Evolutionary conservation across 2,888 invertebrate species (phyloP).

Genomic region (Ferdinandea cuprea): DNA sequence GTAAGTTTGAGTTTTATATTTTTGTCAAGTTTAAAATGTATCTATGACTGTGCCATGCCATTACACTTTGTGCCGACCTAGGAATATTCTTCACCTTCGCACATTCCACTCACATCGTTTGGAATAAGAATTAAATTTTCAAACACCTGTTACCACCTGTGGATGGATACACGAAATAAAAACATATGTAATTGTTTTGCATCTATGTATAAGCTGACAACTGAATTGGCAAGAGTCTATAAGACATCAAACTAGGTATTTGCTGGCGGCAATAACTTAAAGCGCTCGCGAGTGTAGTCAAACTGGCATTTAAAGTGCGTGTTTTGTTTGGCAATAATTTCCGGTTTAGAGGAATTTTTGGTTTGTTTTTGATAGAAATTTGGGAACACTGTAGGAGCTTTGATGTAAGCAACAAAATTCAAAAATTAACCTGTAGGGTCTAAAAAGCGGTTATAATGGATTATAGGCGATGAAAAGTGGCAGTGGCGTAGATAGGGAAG

Average conservation of each 20-base stretch:
- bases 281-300: background rate
- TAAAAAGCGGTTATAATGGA: too few species aligned
- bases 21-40: background rate
- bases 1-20: slow-evolving; percentile 44
- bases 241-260: background rate
- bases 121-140: slow-evolving; percentile 10
- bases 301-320: slow-evolving; percentile 12
- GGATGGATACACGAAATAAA: background rate
- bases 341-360: slow-evolving; percentile 29
- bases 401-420: too few species aligned
- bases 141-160: slow-evolving; percentile 51
- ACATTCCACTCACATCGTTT: slow-evolving; percentile 41
- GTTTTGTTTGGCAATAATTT: slow-evolving; percentile 4
- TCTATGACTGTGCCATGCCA: background rate
- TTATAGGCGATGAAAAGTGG: too few species aligned
- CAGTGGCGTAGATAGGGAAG: too few species aligned
- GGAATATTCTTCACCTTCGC: slow-evolving; percentile 32
- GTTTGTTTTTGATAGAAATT: background rate
- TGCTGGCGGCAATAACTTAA: slow-evolving; percentile 6
- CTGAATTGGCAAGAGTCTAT: slow-evolving; percentile 21
- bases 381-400: background rate
- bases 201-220: slow-evolving; percentile 16
- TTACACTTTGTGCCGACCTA: slow-evolving; percentile 29
- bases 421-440: too few species aligned
- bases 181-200: background rate